Evolutionary conservation across 2,888 invertebrate genomes (phyloP), one percentile per base, ranked within the genome.

Genomic region (Synanthedon myopaeformis): DNA sequence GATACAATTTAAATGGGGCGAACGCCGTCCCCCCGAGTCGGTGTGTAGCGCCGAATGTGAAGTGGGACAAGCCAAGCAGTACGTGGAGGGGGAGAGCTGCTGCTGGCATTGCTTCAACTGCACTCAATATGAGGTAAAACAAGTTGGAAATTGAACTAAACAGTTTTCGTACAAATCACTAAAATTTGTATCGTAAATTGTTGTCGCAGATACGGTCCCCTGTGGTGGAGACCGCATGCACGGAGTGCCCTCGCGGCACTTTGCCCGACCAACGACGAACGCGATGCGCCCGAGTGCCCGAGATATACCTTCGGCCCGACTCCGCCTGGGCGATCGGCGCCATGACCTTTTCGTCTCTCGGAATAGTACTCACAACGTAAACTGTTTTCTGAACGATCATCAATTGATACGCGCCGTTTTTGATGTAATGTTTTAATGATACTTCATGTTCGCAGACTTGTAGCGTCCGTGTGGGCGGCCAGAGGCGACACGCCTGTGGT

Each of bases 401-500:
- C 35, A 23, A 23, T 5, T 23, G 10, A 35, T 35, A 35, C 8
- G 35, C 35, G 10, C 0, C 1, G 35, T 8, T 35, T 35, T 8
- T 2, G 10, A 10, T 35, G 10, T 35, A 35, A 10, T 35, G 8
- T 35, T 10, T 28, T 28, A 8, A n/a, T 35, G 35, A 10, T 35
- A 35, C 35, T 35, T 6, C 35, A 35, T 35, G 10, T 3, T 35
- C 3, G 51, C 72, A 82, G 85, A 55, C 91, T 92, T 73, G 93
- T 95, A 52, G 90, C 89, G 52, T 89, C 90, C 48, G 93, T 96
- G 56, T 96, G 96, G 88, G 85, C 93, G 60, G 90, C 91, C 58
- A 92, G 95, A 83, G 95, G 97, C 76, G 92, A 94, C 72, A 99
- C 99, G 12, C 98, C 98, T 1, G 96, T 99, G 58, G 98, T 99